A percentile compares a stretch with the other conserved stretches of the same genome.
Evolutionary conservation across 2,797 vertebrate species (phyloP).

Genomic region (Sternotherus odoratus): DNA sequence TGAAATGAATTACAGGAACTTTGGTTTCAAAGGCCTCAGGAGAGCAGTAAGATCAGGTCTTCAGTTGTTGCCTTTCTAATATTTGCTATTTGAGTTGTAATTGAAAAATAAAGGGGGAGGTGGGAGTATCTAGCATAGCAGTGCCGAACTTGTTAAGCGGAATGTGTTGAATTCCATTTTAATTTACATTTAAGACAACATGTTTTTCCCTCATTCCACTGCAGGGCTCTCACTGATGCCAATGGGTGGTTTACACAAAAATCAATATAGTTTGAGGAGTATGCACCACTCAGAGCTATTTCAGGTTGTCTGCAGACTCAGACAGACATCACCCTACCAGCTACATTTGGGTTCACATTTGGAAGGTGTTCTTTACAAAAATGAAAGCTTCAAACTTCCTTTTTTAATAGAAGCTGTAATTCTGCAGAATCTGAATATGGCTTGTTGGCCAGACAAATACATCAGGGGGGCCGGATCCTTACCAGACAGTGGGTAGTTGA

Average conservation of each 20-base stretch:
- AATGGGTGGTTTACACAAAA: not conserved
- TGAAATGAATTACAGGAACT: conserved; percentile 35
- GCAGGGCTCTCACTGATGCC: not conserved
- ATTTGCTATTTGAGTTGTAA: conserved; percentile 9
- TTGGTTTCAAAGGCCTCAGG: conserved; percentile 6
- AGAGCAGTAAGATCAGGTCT: conserved; percentile 13
- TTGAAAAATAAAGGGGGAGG: conserved; percentile 10
- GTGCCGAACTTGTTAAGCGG: not conserved
- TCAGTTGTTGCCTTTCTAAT: conserved; percentile 1
- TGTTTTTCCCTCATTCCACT: not conserved
- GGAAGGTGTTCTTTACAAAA: not conserved
- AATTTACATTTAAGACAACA: not conserved
- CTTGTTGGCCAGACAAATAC: not conserved
- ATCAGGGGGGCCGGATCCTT: not conserved
- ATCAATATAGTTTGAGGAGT: not conserved
- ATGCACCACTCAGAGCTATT: not conserved
- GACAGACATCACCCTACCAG: not conserved
- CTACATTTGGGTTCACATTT: not conserved
- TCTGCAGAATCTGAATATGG: not conserved
- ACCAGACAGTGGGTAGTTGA: too few species aligned
- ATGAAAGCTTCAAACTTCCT: not conserved
- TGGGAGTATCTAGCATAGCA: not conserved
- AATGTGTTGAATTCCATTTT: not conserved
- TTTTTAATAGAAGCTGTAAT: not conserved
- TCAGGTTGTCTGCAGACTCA: not conserved